A percentile compares a stretch with the other conserved stretches of the same genome.
Conservation (phyloP, 2,113 vertebrate genomes). For the Nannobrachium achirus region DNA sequence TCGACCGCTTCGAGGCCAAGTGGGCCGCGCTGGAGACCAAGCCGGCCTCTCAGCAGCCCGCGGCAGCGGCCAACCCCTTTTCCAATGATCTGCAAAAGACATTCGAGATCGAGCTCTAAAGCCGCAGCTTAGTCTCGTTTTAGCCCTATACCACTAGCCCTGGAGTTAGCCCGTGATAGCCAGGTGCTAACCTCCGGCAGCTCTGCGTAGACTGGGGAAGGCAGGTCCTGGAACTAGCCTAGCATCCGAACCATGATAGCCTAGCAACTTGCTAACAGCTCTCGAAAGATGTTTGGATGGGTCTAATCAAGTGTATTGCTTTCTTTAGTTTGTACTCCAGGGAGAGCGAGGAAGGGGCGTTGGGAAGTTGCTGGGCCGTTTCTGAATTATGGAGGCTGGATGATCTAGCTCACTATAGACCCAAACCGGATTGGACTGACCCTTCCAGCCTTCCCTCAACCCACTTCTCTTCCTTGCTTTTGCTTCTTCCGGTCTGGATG, state of each 20-base stretch:
- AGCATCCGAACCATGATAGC: slow-evolving; percentile 36
- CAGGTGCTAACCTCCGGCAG: slow-evolving; percentile 31
- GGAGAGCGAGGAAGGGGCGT: slow-evolving; percentile 22
- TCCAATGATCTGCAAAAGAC: slow-evolving; percentile 90
- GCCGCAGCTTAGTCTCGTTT: slow-evolving; percentile 21
- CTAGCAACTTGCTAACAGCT: slow-evolving; percentile 35
- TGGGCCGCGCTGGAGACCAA: slow-evolving; percentile 91
- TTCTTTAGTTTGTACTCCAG: slow-evolving; percentile 40
- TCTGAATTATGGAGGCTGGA: slow-evolving; percentile 33
- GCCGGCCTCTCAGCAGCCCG: slow-evolving; percentile 65
- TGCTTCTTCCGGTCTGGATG: slow-evolving; percentile 46
- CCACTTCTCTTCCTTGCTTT: slow-evolving; percentile 37
- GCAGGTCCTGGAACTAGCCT: slow-evolving; percentile 25
- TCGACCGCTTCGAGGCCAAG: slow-evolving; percentile 90
- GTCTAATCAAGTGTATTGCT: slow-evolving; percentile 42
- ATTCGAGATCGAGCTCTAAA: slow-evolving; percentile 92
- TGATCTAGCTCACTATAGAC: slow-evolving; percentile 23
- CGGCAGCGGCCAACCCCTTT: slow-evolving; percentile 85
- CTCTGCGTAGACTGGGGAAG: slow-evolving; percentile 26
- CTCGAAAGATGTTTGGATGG: slow-evolving; percentile 23
- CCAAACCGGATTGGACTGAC: slow-evolving; percentile 25
- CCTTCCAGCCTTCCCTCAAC: slow-evolving; percentile 32
- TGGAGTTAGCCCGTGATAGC: slow-evolving; percentile 23
- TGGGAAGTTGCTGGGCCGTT: slow-evolving; percentile 41
- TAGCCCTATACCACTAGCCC: slow-evolving; percentile 37